These are phyloP conservation scores for Leucosticte australis DNA, from an alignment of 2,113 vertebrate genomes.

Conservation along the genomic window DNA sequence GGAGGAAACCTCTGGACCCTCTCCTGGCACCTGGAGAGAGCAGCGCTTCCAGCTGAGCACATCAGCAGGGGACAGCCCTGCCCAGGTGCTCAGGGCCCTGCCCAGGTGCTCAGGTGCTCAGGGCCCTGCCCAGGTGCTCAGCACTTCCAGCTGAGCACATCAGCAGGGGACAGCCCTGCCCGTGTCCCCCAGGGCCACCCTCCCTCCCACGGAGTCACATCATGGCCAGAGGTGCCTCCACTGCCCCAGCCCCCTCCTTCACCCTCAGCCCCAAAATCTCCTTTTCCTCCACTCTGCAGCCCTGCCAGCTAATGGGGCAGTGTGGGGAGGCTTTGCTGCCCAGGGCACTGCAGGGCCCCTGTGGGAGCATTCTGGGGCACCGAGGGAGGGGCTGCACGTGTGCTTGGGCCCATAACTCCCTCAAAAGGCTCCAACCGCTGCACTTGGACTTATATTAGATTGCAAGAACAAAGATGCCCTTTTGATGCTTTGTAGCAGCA, in stretches of 20 bases:
- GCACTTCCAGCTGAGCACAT: background rate
- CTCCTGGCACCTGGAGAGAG: conserved; percentile 19
- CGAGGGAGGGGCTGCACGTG: background rate
- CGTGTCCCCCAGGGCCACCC: background rate
- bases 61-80: background rate
- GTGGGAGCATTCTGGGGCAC: rapidly evolving
- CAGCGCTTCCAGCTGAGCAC: background rate
- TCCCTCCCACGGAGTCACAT: rapidly evolving
- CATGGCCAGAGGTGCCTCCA: too few relatives aligned
- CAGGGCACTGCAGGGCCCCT: rapidly evolving
- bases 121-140: too few relatives aligned
- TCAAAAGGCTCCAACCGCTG: conserved; percentile 10
- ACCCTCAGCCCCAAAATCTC: background rate
- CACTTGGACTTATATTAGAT: conserved; percentile 32
- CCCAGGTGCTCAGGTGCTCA: too few relatives aligned
- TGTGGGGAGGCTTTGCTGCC: background rate
- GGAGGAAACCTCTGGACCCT: conserved; percentile 55
- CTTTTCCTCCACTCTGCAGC: background rate
- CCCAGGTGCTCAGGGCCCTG: too few relatives aligned
- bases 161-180: background rate
- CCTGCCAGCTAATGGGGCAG: background rate
- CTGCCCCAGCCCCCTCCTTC: background rate
- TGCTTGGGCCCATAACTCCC: background rate
- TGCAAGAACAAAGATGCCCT: conserved; percentile 66
- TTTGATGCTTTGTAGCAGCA: conserved; percentile 46